Conservation (phyloP, 2,888 invertebrate genomes). For the Drosophila tripunctata region DNA sequence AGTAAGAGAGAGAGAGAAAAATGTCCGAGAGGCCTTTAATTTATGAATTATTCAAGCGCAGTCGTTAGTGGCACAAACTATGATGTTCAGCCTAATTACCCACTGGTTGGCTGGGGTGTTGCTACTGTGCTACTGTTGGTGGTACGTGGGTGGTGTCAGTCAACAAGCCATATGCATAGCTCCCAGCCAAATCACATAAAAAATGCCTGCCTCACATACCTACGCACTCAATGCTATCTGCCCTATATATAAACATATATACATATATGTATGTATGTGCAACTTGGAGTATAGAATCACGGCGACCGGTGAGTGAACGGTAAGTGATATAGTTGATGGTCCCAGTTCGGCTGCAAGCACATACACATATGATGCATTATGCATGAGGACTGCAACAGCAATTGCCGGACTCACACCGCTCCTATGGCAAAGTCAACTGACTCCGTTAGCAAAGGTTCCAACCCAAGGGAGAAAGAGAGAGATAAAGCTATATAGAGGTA, state of each 20-base stretch:
- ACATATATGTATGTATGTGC: too few relatives aligned
- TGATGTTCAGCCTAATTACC: constrained; percentile 61
- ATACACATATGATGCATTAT: constrained; percentile 63
- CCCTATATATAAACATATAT: background rate
- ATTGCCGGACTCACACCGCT: constrained; percentile 40
- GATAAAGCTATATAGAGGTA: background rate
- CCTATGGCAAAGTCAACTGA: constrained; percentile 7
- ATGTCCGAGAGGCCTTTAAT: constrained; percentile 38
- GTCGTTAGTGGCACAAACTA: constrained; percentile 59
- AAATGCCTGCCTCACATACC: constrained; percentile 21
- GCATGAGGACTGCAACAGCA: constrained; percentile 56
- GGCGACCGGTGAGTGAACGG: constrained; percentile 37
- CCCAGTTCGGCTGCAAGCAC: constrained; percentile 24
- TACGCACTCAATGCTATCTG: constrained; percentile 6
- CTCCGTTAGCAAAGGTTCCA: constrained; percentile 23
- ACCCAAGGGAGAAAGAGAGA: background rate
- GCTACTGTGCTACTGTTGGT: background rate
- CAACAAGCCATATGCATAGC: constrained; percentile 34
- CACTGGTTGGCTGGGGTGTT: constrained; percentile 15
- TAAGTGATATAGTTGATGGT: constrained; percentile 62
- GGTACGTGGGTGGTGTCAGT: constrained; percentile 14
- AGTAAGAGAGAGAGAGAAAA: background rate
- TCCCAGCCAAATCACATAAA: constrained; percentile 20
- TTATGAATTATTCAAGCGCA: constrained; percentile 72
- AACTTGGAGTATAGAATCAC: constrained; percentile 33